phyloP scores from a whole-genome alignment of 2,797 vertebrate genomes.

The Tenualosa ilisha region DNA sequence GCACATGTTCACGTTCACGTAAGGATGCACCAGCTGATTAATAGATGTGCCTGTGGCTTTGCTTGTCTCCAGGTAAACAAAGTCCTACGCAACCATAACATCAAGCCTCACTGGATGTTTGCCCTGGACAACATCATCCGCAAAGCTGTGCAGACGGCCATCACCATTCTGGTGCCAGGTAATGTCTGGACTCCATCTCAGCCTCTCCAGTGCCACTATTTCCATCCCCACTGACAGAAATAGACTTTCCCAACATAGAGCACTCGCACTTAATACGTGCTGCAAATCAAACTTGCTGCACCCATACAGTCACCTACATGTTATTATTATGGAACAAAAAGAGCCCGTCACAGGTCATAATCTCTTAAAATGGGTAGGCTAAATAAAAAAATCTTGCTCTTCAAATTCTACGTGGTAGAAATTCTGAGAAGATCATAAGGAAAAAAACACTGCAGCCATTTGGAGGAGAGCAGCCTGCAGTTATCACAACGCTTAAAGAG shows the following conservation, averaged over 20 bases:
- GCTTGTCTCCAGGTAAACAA: slow-evolving; percentile 88
- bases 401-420: not conserved
- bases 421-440: not conserved
- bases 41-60: not conserved
- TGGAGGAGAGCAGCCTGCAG: not conserved
- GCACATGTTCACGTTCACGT: not conserved
- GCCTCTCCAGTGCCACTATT: slow-evolving; percentile 23
- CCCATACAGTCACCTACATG: not conserved
- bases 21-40: not conserved
- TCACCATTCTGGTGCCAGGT: slow-evolving; percentile 98
- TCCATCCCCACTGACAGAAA: not conserved
- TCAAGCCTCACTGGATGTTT: slow-evolving; percentile 99
- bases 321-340: not conserved
- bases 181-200: slow-evolving; percentile 46
- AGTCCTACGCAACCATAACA: slow-evolving; percentile 96
- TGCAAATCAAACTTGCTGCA: not conserved
- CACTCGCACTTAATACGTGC: not conserved
- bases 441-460: not conserved
- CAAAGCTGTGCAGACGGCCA: slow-evolving; percentile 97
- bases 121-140: slow-evolving; percentile 97
- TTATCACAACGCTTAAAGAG: not conserved
- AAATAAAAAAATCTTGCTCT: not conserved
- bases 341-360: not conserved
- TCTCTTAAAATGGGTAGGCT: not conserved
- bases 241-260: not conserved